These are phyloP conservation scores for Saccopteryx bilineata DNA, from an alignment of 2,113 vertebrate species.

Conservation along the genomic window DNA sequence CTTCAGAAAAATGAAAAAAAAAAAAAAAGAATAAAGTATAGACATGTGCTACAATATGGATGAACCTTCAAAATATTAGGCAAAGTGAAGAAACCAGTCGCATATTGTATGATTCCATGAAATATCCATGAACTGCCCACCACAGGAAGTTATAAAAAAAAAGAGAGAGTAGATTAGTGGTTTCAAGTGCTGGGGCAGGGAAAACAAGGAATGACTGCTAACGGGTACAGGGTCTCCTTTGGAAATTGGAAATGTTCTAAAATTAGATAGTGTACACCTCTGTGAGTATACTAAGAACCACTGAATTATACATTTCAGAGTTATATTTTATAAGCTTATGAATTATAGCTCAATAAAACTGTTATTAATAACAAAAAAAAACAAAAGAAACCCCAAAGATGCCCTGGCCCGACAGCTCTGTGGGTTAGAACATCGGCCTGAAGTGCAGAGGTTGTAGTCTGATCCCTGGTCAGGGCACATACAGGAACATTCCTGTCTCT, in stretches of 20 bases:
- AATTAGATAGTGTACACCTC: background rate
- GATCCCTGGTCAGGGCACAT: too few relatives aligned
- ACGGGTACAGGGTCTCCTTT: background rate
- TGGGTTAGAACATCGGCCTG: too few relatives aligned
- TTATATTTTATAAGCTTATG: background rate
- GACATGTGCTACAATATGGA: background rate
- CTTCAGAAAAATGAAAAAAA: background rate
- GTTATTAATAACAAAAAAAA: background rate
- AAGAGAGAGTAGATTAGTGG: background rate
- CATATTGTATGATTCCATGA: background rate
- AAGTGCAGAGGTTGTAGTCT: too few relatives aligned
- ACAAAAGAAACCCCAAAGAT: background rate
- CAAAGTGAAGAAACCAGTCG: background rate
- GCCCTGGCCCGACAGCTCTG: too few relatives aligned
- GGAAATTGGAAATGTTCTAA: constrained; percentile 43
- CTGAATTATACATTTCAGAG: background rate
- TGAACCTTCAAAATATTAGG: background rate
- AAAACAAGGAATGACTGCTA: background rate
- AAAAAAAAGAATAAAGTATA: background rate
- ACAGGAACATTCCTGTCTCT: too few relatives aligned
- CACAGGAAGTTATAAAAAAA: background rate
- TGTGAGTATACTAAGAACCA: background rate
- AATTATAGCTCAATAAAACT: constrained; percentile 2
- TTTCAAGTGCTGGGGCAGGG: background rate
- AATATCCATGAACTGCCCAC: background rate